Evolutionary conservation across 1,140 invertebrate species (phyloP), one percentile per base, ranked within the genome.

Genomic region (Coptotermes formosanus): DNA sequence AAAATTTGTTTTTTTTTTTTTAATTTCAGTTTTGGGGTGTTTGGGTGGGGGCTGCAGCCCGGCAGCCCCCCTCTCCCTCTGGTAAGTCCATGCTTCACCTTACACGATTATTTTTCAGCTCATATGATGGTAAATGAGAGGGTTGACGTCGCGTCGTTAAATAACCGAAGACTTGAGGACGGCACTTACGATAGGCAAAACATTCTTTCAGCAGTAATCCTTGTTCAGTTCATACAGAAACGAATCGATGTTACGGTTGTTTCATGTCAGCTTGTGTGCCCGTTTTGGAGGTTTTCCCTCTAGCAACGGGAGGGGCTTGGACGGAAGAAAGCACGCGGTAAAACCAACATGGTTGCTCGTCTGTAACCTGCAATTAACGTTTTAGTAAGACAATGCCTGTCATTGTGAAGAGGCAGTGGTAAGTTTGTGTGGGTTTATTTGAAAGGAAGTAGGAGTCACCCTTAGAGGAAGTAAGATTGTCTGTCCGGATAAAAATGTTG

Each of bases 381-480:
- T 75, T 75, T 75, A 75, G 64, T 75, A 75, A 30, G 64, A 75
- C 64, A 75, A 75, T 75, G 64, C n/a, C 25, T 75, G 64, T 75
- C n/a, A 75, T 75, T 75, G n/a, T 30, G 64, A 30, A 30, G 64
- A 30, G n/a, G 25, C 64, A 75, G 64, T 75, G 64, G 64, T 16
- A 30, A 30, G 64, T 75, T 75, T 75, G 64, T 75, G 64, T 75
- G 64, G 64, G 25, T 75, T 75, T 75, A 75, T 25, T 75, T n/a
- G 64, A 75, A 75, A 75, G 64, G 64, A 75, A 75, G 64, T 14
- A 14, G 64, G 64, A 75, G 9, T 25, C n/a, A 30, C 64, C 14
- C 25, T 25, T 7, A 30, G 4, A 75, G 64, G 25, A 75, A 75
- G n/a, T 75, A 75, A 75, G 64, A 75, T 75, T 75, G 64, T 75